Conservation (phyloP, 2,888 invertebrate genomes). For the Disparrhopalites patrizii region DNA sequence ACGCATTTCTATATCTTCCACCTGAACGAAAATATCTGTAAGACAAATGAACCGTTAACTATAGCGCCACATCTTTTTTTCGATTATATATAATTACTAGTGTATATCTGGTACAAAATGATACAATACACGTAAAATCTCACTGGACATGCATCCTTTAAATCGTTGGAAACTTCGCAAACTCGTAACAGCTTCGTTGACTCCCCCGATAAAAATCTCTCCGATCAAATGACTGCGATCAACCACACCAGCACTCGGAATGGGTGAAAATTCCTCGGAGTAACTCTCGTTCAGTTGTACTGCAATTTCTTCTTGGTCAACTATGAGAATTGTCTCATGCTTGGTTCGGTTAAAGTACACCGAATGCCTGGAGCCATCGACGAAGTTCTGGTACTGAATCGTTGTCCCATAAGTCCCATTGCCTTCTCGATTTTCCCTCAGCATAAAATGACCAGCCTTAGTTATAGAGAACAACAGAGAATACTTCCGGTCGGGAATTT, state of each 20-base stretch:
- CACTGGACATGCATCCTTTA: constrained; percentile 85
- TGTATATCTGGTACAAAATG: no score
- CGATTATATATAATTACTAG: no score
- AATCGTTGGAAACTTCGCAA: constrained; percentile 80
- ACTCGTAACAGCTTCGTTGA: constrained; percentile 72
- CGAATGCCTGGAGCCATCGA: constrained; percentile 76
- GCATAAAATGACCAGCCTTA: constrained; percentile 74
- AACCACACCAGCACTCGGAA: constrained; percentile 57
- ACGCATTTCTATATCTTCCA: constrained; percentile 76
- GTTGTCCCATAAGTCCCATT: constrained; percentile 65
- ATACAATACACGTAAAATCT: no score
- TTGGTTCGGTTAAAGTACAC: constrained; percentile 66
- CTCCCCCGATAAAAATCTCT: constrained; percentile 81
- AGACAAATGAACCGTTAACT: no score
- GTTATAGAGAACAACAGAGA: constrained; percentile 77
- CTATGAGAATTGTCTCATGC: constrained; percentile 63
- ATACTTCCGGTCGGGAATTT: constrained; percentile 71
- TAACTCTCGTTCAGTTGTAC: constrained; percentile 17
- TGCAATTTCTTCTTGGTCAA: constrained; percentile 48
- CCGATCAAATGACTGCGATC: constrained; percentile 50
- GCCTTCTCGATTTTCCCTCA: constrained; percentile 80
- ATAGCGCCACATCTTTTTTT: no score
- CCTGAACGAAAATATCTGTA: constrained; percentile 77
- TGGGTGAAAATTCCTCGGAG: constrained; percentile 47
- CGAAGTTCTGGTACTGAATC: constrained; percentile 71